phyloP scores from a whole-genome alignment of 2,888 invertebrate genomes.

The Zaprionus lineosus region DNA sequence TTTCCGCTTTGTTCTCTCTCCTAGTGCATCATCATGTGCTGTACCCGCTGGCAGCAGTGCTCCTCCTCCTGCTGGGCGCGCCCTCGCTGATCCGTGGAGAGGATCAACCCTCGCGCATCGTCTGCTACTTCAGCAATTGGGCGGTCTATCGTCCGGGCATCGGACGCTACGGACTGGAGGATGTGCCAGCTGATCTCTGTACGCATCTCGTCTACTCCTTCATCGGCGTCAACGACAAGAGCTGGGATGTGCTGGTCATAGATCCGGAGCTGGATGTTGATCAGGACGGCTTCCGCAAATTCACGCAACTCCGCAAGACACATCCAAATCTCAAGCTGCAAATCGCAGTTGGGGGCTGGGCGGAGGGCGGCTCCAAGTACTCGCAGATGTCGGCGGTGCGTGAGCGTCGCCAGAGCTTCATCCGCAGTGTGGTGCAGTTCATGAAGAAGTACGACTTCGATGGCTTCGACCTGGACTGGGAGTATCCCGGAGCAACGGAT shows the following conservation, averaged over 20 bases:
- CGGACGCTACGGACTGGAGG: slow-evolving; percentile 92
- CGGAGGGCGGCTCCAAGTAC: slow-evolving; percentile 94
- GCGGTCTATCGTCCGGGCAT: slow-evolving; percentile 92
- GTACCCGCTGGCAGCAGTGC: slow-evolving; percentile 6
- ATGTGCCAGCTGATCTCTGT: slow-evolving; percentile 91
- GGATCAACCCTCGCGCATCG: slow-evolving; percentile 83
- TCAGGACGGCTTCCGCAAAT: slow-evolving; percentile 90
- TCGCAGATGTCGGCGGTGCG: slow-evolving; percentile 90
- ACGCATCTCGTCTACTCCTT: slow-evolving; percentile 95
- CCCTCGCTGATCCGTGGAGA: slow-evolving; percentile 35
- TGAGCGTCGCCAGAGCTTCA: slow-evolving; percentile 87
- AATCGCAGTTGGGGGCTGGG: slow-evolving; percentile 95
- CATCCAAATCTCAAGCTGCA: slow-evolving; percentile 89
- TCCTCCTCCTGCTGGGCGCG: slow-evolving; percentile 57
- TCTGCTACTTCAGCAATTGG: slow-evolving; percentile 85
- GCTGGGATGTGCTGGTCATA: slow-evolving; percentile 90
- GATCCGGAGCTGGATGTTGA: slow-evolving; percentile 91
- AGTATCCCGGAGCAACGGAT: slow-evolving; percentile 94
- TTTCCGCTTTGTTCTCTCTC: neutral
- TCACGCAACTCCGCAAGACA: slow-evolving; percentile 88
- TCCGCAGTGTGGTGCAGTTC: slow-evolving; percentile 89
- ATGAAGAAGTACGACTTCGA: slow-evolving; percentile 91
- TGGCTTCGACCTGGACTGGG: slow-evolving; percentile 95
- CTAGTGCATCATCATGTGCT: slow-evolving; percentile 36
- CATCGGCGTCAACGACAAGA: slow-evolving; percentile 91